Percentiles rank a stretch among this genome's conserved stretches.
phyloP scores from a whole-genome alignment of 2,113 vertebrate genomes.

The Crotalus horridus region DNA sequence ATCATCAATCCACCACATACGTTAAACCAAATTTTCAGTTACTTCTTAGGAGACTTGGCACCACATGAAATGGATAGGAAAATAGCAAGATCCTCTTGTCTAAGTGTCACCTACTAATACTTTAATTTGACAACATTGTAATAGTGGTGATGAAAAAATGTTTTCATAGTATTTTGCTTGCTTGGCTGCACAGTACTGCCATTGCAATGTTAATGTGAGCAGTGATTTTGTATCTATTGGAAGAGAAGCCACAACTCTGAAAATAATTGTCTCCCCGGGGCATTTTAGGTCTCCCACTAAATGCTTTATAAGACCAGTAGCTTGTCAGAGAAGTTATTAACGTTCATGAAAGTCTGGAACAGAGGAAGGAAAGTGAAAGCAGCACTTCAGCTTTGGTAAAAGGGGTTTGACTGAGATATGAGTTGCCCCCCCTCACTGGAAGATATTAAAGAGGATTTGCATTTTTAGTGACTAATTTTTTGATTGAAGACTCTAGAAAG shows the following conservation, averaged over 20 bases:
- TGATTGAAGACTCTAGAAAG: conserved; percentile 38
- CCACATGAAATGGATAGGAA: not conserved
- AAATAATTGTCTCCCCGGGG: conserved; percentile 9
- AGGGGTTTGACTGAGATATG: not conserved
- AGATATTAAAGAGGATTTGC: conserved; percentile 2
- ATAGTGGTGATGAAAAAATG: not conserved
- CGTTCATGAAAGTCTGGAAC: conserved; percentile 19
- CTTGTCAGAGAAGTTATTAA: not conserved
- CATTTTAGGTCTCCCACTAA: not conserved
- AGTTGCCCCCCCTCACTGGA: not conserved
- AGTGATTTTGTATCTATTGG: not conserved
- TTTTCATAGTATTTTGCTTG: not conserved
- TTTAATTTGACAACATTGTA: not conserved
- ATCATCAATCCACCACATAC: not conserved
- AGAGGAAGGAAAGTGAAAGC: not conserved
- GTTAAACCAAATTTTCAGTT: not conserved
- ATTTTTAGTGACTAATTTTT: conserved; percentile 20
- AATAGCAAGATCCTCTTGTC: not conserved
- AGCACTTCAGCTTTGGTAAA: not conserved
- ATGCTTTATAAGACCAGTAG: conserved; percentile 3
- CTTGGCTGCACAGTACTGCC: not conserved
- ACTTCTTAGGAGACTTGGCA: not conserved
- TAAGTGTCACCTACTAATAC: conserved; percentile 8
- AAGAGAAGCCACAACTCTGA: not conserved
- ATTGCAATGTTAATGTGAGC: not conserved